Conservation (phyloP, 2,888 invertebrate genomes). For the Acronicta psi region DNA sequence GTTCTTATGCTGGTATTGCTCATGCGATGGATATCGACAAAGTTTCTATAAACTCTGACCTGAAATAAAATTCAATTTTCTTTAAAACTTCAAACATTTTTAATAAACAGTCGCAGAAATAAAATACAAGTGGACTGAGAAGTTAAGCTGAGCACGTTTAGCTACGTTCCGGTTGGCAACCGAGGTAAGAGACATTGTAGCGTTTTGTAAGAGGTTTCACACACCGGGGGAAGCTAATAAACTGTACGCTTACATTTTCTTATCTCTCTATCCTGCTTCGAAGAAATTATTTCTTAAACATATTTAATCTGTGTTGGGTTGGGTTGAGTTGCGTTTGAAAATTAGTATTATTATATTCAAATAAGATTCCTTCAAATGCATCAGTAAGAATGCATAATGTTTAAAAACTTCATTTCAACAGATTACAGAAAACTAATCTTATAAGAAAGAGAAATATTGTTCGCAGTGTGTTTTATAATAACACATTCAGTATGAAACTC, state of each 20-base stretch:
- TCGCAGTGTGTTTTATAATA: not conserved
- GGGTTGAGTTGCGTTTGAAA: too few relatives aligned
- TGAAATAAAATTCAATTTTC: constrained; percentile 1
- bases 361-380: too few relatives aligned
- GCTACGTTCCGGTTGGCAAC: constrained; percentile 51
- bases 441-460: not conserved
- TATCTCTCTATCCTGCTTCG: too few relatives aligned
- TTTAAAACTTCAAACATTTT: constrained; percentile 37
- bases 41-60: too few relatives aligned
- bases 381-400: too few relatives aligned
- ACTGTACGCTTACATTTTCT: not conserved
- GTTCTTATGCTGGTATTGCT: too few relatives aligned
- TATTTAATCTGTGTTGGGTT: too few relatives aligned
- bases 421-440: not conserved
- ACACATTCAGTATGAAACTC: constrained; percentile 22
- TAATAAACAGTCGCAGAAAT: constrained; percentile 47
- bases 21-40: too few relatives aligned
- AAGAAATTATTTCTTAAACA: too few relatives aligned
- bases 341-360: too few relatives aligned
- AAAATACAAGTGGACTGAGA: constrained; percentile 38
- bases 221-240: constrained; percentile 8
- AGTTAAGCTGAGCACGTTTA: constrained; percentile 50
- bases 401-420: not conserved
- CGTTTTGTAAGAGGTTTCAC: constrained; percentile 17
- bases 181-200: constrained; percentile 50